A percentile compares a stretch with the other conserved stretches of the same genome.
Conservation (phyloP, 2,113 vertebrate genomes). For the Carassius carassius region DNA sequence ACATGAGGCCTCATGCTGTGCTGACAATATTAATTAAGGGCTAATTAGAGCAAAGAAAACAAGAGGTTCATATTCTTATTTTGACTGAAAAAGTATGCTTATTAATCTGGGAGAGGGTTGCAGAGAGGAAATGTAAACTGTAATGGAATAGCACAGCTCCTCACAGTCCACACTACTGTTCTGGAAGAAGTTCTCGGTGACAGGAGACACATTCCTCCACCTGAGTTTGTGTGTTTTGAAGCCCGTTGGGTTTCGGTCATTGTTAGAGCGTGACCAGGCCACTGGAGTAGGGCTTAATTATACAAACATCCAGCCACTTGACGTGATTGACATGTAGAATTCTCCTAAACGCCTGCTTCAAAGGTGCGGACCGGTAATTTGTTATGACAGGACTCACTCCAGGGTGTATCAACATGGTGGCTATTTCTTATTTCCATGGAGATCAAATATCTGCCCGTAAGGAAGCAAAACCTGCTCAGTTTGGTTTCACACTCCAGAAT, state of each 20-base stretch:
- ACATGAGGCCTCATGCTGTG: constrained; percentile 69
- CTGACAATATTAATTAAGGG: constrained; percentile 76
- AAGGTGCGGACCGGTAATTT: constrained; percentile 74
- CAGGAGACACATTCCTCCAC: constrained; percentile 82
- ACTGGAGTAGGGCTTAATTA: constrained; percentile 83
- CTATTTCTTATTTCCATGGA: constrained; percentile 13
- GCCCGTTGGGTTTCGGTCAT: constrained; percentile 75
- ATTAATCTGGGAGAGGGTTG: constrained; percentile 56
- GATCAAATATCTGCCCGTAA: constrained; percentile 15
- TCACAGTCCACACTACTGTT: constrained; percentile 71
- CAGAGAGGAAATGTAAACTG: constrained; percentile 78
- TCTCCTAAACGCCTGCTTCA: constrained; percentile 76
- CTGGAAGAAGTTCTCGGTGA: constrained; percentile 76
- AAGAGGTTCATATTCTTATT: constrained; percentile 77
- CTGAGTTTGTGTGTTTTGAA: constrained; percentile 88
- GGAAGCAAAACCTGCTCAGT: neutral
- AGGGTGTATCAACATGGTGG: constrained; percentile 17
- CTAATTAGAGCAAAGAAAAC: constrained; percentile 75
- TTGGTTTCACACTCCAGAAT: neutral
- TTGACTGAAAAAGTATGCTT: constrained; percentile 69
- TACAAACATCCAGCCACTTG: constrained; percentile 72
- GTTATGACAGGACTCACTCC: constrained; percentile 81
- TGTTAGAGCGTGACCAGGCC: constrained; percentile 87
- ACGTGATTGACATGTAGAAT: constrained; percentile 79
- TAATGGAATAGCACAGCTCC: constrained; percentile 89